Base-by-base conservation (phyloP, 1,140 invertebrate species). In the Scaptomyza montana region DNA sequence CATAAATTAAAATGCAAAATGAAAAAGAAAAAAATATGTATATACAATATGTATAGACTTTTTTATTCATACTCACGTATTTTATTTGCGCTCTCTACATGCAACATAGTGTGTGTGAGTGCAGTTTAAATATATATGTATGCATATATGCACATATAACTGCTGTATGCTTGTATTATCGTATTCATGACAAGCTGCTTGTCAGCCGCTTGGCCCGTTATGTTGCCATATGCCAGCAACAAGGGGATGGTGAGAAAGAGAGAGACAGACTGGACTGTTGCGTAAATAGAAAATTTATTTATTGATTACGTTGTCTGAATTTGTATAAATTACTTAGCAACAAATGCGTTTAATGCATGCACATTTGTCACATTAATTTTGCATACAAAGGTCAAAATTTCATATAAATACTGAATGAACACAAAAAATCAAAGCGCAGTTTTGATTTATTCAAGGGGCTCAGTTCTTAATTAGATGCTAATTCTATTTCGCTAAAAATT, bases 201-300 rank as follows among this genome's bases (percentile, higher is more conserved):
- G 70, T 60, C 66, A 46, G 51, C 65, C 54, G 54, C 57, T 46
- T 62, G 70, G 67, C 45, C 82, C 82, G 82, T 86, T 86, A 86
- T 86, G 78, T 78, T 87, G 82, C 61, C 74, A 47, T 70, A 63
- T 75, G 69, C 25, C 50, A 47, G 16, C 36, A 66, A 41, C 8
- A 16, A 13, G 45, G 46, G 13, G 43, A 25, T 25, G 1, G 10
- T 30, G 56, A 36, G 16, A 16, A 5, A 74, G 41, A 60, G 30
- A 16, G 25, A 46, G 46, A 28, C 65, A 47, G 60, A 54, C 66
- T 65, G 45, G 70, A 76, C 64, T 86, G 82, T 86, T 86, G 82
- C 82, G 87, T 86, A 86, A 86, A 86, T 87, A 86, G 82, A 78
- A 87, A 87, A 78, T 79, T 77, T 86, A 78, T 86, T 86, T 86